phyloP scores from a whole-genome alignment of 2,113 vertebrate species.

The Lophura nycthemera region DNA sequence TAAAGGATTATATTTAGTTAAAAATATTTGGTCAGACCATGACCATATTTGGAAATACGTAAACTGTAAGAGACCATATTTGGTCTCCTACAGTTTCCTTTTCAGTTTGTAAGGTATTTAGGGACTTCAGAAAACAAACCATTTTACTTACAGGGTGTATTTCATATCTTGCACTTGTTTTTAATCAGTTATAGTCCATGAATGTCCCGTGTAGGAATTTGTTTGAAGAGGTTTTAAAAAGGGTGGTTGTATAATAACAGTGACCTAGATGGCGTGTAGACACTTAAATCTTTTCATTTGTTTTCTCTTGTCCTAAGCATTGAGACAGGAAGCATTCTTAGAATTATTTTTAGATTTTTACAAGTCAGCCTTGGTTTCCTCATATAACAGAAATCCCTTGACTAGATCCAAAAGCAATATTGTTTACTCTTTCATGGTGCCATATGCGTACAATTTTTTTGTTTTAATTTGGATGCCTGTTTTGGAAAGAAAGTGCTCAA shows the following conservation, averaged over 20 bases:
- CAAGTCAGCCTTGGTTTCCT: slow-evolving; percentile 53
- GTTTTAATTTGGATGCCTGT: neutral
- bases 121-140: neutral
- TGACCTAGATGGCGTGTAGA: neutral
- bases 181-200: slow-evolving; percentile 13
- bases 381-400: neutral
- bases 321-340: slow-evolving; percentile 52
- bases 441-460: neutral
- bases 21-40: neutral
- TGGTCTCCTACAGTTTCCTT: neutral
- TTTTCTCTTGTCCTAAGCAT: slow-evolving; percentile 18
- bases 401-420: neutral
- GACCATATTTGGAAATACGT: too few relatives aligned
- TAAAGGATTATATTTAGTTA: neutral
- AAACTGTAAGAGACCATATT: too few relatives aligned
- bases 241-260: slow-evolving; percentile 1
- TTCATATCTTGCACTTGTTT: slow-evolving; percentile 19
- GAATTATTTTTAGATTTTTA: slow-evolving; percentile 56
- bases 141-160: neutral
- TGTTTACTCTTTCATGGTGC: neutral
- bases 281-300: slow-evolving; percentile 14
- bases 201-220: slow-evolving; percentile 39
- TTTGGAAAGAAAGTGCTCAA: neutral
- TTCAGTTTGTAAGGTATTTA: neutral
- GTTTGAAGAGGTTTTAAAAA: slow-evolving; percentile 48